A percentile compares a stretch with the other conserved stretches of the same genome.
Conservation (phyloP, 2,797 vertebrate species). For the Enteromius anoplus region DNA sequence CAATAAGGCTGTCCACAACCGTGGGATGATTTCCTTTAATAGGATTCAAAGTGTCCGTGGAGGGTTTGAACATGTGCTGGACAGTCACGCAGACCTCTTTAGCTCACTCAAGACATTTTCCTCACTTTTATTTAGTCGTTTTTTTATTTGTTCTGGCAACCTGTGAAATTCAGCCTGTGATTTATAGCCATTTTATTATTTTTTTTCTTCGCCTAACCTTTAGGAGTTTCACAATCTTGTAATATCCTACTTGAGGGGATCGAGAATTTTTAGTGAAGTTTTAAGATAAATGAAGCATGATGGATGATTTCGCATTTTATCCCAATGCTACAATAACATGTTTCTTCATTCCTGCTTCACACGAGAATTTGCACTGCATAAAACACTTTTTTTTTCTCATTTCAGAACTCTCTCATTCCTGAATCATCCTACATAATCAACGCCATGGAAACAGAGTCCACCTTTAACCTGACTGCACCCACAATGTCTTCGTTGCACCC, state of each 20-base stretch:
- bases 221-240: constrained; percentile 47
- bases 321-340: constrained; percentile 18
- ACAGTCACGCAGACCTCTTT: not conserved
- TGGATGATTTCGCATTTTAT: not conserved
- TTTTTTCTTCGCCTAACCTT: constrained; percentile 16
- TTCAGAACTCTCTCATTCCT: constrained; percentile 13
- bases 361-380: constrained; percentile 3
- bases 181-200: constrained; percentile 8
- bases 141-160: constrained; percentile 27
- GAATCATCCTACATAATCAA: not conserved
- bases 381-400: not conserved
- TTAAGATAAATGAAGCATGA: constrained; percentile 26
- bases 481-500: not conserved
- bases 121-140: not conserved
- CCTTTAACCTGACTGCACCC: constrained; percentile 37
- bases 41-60: constrained; percentile 31
- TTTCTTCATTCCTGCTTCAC: constrained; percentile 8
- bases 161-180: constrained; percentile 14
- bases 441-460: constrained; percentile 46
- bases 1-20: not conserved
- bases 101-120: constrained; percentile 27
- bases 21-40: constrained; percentile 18
- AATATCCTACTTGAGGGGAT: not conserved
- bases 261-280: constrained; percentile 9
- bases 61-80: constrained; percentile 24